Evolutionary conservation across 2,113 vertebrate species (phyloP), one percentile per base, ranked within the genome.

Genomic region (Ictalurus furcatus): DNA sequence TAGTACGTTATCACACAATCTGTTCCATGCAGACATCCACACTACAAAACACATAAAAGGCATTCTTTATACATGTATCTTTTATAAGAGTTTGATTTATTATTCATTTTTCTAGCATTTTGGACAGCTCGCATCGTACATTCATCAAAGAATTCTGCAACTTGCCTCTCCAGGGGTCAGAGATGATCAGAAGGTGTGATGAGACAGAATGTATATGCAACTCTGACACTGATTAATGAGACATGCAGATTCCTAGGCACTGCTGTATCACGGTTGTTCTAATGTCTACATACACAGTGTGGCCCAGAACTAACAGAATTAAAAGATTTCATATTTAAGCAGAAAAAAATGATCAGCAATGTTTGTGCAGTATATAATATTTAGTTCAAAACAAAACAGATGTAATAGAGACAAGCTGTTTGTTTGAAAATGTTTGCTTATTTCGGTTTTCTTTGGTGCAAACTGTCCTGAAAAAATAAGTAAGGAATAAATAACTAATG

Each of bases 21-120:
- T 13, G n/a, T n/a, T 80, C 59, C 61, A 59, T 63, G 56, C 54
- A 84, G 69, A 85, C 71, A 67, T 86, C 78, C 34, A 85, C 12
- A 34, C 52, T 28, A 71, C 73, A 81, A 87, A 54, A 88, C 79
- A 84, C 4, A 87, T 84, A 58, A 89, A 87, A 71, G 67, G 69
- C 78, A 11, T 25, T 48, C 81, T 74, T 91, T 87, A 30, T 65
- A 54, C 28, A 89, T 89, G 61, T 71, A 91, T 89, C 67, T 87
- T 89, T 89, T 56, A 91, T 91, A 71, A 91, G 84, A 65, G 58
- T 74, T 79, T 89, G 85, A 85, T 89, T 87, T 85, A 88, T 89
- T 85, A 91, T 89, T 82, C 16, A 88, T 78, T 85, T 84, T 81
- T 82, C 23, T 87, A 40, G 37, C 63, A 69, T 90, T 89, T 80